Evolutionary conservation across 2,113 vertebrate species (phyloP).

Genomic region (Spea bombifrons): DNA sequence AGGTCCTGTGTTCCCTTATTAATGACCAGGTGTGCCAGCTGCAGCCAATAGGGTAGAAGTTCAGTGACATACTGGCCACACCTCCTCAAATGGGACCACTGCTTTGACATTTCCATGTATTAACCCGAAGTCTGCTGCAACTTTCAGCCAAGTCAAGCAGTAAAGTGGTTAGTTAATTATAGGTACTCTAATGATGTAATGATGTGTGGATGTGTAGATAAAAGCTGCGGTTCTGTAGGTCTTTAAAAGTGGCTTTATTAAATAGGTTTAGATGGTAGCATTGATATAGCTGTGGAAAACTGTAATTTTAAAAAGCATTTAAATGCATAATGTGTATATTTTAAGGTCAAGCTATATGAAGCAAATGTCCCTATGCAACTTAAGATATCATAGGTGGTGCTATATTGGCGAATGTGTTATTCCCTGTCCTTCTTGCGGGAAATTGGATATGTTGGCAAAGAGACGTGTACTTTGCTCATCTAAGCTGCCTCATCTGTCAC

Average conservation of each 20-base stretch:
- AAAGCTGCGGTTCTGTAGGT: neutral
- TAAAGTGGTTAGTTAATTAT: neutral
- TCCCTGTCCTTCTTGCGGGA: slow-evolving; percentile 19
- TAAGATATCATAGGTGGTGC: neutral
- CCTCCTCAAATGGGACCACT: neutral
- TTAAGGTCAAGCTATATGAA: neutral
- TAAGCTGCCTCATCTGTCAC: slow-evolving; percentile 32
- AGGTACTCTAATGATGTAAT: neutral
- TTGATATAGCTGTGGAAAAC: neutral
- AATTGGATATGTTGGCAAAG: slow-evolving; percentile 19
- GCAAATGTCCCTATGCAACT: neutral
- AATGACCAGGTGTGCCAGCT: slow-evolving; percentile 25
- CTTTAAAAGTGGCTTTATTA: neutral
- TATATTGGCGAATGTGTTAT: neutral
- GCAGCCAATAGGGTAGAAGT: slow-evolving; percentile 16
- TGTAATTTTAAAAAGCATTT: neutral
- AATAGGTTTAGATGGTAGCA: no score
- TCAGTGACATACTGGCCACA: slow-evolving; percentile 25
- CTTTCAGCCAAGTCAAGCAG: neutral
- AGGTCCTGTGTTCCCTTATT: slow-evolving; percentile 20
- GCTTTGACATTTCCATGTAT: slow-evolving; percentile 4
- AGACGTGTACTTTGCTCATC: slow-evolving; percentile 44
- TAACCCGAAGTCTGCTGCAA: slow-evolving; percentile 20
- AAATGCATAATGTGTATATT: neutral
- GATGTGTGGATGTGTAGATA: neutral